Evolutionary conservation across 2,888 invertebrate species (phyloP).

Genomic region (Oithona nana): DNA sequence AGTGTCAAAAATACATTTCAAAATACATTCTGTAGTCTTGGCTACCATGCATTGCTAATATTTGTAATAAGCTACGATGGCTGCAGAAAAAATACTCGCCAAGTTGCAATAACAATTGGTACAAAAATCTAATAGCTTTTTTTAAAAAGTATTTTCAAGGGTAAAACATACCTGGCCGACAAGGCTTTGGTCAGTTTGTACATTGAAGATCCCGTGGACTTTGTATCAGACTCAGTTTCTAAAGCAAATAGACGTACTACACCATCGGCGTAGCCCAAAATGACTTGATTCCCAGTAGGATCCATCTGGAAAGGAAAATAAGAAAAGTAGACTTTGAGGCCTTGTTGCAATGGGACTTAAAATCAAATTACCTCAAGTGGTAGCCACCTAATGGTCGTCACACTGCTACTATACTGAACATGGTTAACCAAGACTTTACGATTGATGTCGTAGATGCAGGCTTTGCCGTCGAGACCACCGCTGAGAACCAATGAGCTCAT

Average conservation of each 20-base stretch:
- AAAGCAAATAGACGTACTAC: conserved; percentile 36
- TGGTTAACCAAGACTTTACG: conserved; percentile 39
- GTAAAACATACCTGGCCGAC: background rate
- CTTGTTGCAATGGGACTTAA: background rate
- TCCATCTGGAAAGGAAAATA: conserved; percentile 35
- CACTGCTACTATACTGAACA: conserved; percentile 40
- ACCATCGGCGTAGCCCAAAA: conserved; percentile 51
- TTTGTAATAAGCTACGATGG: no score
- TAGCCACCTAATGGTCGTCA: conserved; percentile 42
- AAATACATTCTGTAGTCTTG: no score
- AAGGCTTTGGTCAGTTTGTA: background rate
- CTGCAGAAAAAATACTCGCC: no score
- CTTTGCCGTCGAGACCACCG: conserved; percentile 48
- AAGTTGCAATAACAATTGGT: no score
- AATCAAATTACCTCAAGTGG: conserved; percentile 31
- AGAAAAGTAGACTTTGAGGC: background rate
- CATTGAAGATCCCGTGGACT: conserved; percentile 13
- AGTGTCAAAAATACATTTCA: no score
- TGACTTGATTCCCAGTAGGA: conserved; percentile 40
- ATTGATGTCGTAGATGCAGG: conserved; percentile 51
- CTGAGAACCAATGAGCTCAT: conserved; percentile 48
- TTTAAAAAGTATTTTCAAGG: no score
- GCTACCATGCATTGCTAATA: no score
- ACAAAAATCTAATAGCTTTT: no score
- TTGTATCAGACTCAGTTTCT: conserved; percentile 13